A percentile compares a stretch with the other conserved stretches of the same genome.
phyloP scores from a whole-genome alignment of 2,888 invertebrate genomes.

The Keiferia lycopersicella region DNA sequence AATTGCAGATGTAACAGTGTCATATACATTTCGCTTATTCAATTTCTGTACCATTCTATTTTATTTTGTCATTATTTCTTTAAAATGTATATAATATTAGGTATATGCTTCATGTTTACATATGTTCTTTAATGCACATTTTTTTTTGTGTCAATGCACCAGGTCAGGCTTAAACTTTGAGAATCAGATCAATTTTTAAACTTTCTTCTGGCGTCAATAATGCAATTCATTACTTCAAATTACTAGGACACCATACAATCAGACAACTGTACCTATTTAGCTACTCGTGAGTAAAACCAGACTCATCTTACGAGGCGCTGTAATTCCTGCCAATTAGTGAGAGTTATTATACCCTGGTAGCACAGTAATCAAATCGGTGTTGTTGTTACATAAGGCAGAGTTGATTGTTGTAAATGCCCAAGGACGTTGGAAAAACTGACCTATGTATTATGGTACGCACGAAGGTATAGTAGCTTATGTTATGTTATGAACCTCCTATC shows the following conservation, averaged over 20 bases:
- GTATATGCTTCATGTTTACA: no score
- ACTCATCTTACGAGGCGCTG: background rate
- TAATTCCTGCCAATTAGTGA: slow-evolving; percentile 13
- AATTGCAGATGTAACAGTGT: background rate
- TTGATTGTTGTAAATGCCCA: background rate
- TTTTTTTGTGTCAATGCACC: no score
- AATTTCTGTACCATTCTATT: no score
- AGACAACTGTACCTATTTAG: background rate
- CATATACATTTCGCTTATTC: no score
- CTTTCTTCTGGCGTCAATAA: no score
- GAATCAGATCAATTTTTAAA: no score
- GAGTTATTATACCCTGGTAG: slow-evolving; percentile 3
- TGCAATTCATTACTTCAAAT: no score
- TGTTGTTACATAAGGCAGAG: background rate
- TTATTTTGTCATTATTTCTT: no score
- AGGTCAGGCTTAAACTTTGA: no score
- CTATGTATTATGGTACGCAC: background rate
- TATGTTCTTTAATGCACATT: no score
- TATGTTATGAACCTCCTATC: no score
- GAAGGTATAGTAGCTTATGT: background rate
- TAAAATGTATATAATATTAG: no score
- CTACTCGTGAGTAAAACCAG: background rate
- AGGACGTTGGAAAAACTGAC: slow-evolving; percentile 4
- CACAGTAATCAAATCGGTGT: background rate
- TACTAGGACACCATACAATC: background rate